Base-by-base conservation (phyloP, 2,113 vertebrate species). In the Lates calcarifer region DNA sequence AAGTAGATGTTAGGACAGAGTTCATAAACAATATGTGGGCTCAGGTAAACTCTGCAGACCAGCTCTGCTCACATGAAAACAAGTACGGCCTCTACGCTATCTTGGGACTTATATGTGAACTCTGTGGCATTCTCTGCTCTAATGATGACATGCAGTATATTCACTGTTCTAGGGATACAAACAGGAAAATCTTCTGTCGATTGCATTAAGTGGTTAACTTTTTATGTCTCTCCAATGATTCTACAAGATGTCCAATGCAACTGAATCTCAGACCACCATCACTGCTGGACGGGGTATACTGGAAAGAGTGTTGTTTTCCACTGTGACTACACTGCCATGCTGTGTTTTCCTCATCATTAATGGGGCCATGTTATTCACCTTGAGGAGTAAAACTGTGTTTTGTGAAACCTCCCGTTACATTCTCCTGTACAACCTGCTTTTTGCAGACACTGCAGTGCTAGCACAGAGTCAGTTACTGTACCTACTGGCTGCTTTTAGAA, bases 391-490 rank as follows among this genome's bases (percentile, higher is more conserved):
- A 71, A 1, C 24, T 0, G 58, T 85, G 22, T 81, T 89, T 35
- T 0, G 76, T 33, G 84, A 85, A 13, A 80, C 82, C 2, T 61
- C 85, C 4, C 90, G 91, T 9, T 93, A 89, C 43, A 43, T 90
- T 18, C 82, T 93, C 0, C 83, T 93, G 28, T 81, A 49, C 24
- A 51, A 51, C 22, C 49, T 51, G 0, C 86, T 92, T 14, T n/a
- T 90, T 57, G 74, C 68, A 55, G 92, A 93, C 56, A 87, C 87
- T 1, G 5, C 80, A 1, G 76, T 74, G 45, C 14, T 93, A 64
- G n/a, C 7, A 11, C 5, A 60, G 5, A 73, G 64, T 1, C 82
- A 88, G 56, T 1, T 87, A 2, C 17, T 91, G 1, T 93, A 80
- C 24, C 1, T 86, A 0, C 1, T 91, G 2, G 20, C 80, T 7